These are phyloP conservation scores for Poeciliopsis prolifica DNA, from an alignment of 2,113 vertebrate genomes.

Conservation along the genomic window DNA sequence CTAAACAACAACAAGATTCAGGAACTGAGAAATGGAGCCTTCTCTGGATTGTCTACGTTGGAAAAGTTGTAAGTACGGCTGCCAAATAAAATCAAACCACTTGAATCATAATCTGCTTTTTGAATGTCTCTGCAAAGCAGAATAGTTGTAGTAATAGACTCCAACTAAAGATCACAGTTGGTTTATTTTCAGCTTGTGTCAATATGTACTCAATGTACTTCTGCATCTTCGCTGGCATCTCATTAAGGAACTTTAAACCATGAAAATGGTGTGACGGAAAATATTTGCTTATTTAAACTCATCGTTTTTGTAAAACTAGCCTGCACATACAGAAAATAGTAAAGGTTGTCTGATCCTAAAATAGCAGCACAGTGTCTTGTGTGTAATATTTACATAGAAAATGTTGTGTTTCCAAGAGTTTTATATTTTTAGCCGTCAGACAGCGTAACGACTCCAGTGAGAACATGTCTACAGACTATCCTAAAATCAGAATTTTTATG, in stretches of 20 bases:
- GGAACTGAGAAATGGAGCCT: slow-evolving; percentile 92
- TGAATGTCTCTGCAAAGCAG: neutral
- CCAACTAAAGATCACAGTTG: too few relatives aligned
- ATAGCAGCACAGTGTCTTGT: neutral
- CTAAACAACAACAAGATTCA: slow-evolving; percentile 97
- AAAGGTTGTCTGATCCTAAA: neutral
- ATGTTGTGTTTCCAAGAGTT: neutral
- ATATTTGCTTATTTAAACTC: neutral
- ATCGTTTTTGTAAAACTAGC: neutral
- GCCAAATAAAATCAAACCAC: neutral
- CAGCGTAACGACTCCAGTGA: neutral
- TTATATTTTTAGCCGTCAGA: neutral
- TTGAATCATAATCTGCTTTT: neutral
- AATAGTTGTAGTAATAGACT: too few relatives aligned
- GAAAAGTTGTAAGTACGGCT: slow-evolving; percentile 91
- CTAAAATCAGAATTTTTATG: neutral
- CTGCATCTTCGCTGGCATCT: too few relatives aligned
- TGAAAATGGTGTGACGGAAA: neutral
- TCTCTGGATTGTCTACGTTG: slow-evolving; percentile 87
- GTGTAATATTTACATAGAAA: neutral
- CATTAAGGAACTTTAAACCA: too few relatives aligned
- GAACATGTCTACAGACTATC: neutral
- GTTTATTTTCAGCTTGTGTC: too few relatives aligned
- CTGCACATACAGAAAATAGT: neutral
- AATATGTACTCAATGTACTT: too few relatives aligned